Percentiles rank a stretch among this genome's conserved stretches.
These are phyloP conservation scores for Mormyrus hasselquistii DNA, from an alignment of 2,797 vertebrate genomes.

Conservation along the genomic window DNA sequence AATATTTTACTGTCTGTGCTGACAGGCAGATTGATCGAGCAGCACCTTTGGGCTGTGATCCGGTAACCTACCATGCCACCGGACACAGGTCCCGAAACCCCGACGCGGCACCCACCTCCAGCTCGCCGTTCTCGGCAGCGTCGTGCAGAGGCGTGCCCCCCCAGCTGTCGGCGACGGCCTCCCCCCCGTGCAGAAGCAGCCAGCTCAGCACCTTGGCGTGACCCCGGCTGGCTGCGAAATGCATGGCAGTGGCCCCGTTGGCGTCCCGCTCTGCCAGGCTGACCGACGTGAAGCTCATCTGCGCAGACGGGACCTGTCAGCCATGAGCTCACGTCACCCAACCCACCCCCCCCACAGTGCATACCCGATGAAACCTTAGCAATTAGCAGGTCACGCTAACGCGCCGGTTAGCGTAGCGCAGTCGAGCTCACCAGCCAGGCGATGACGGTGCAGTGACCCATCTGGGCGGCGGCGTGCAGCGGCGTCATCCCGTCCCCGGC, in stretches of 20 bases:
- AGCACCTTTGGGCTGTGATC: not conserved
- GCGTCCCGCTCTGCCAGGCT: constrained; percentile 76
- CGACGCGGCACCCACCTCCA: constrained; percentile 68
- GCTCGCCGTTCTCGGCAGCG: constrained; percentile 88
- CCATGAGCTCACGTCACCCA: not conserved
- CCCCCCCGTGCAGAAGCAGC: constrained; percentile 89
- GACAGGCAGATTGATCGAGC: not conserved
- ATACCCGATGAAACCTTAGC: not conserved
- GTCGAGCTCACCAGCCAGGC: constrained; percentile 85
- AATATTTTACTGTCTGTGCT: not conserved
- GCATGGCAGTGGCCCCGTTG: constrained; percentile 90
- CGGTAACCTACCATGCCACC: not conserved
- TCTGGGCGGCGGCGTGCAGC: constrained; percentile 89
- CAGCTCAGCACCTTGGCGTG: constrained; percentile 95
- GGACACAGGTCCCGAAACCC: not conserved
- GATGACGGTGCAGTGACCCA: constrained; percentile 91
- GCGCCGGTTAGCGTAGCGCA: no score
- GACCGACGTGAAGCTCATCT: constrained; percentile 85
- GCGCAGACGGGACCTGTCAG: not conserved
- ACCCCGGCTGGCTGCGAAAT: constrained; percentile 89
- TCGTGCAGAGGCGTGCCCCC: constrained; percentile 88
- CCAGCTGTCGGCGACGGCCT: constrained; percentile 81
- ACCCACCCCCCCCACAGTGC: not conserved
- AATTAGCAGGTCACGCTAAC: not conserved
- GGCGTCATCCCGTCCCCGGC: constrained; percentile 92